Base-by-base conservation (phyloP, 2,888 invertebrate species). In the Tetragnatha montana region DNA sequence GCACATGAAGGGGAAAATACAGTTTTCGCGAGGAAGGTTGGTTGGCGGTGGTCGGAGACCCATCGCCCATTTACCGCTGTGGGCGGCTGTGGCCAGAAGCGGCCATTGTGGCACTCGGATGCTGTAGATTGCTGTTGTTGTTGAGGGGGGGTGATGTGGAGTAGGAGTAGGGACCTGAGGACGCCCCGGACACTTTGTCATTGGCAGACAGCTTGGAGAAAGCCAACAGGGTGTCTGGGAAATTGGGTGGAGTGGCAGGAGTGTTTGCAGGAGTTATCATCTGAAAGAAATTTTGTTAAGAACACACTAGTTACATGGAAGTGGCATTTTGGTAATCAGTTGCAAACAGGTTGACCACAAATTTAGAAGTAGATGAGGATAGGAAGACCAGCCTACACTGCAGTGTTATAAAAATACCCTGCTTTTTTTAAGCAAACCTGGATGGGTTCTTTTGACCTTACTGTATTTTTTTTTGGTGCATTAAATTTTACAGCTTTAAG, bases 241-340 rank as follows among this genome's bases (percentile, higher is more conserved):
- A 98, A 94, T 97, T 98, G 60, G 98, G 98, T 78, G 98, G 98
- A 79, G 98, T 98, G 81, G 98, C 98, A 83, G 98, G 98, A 88
- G 98, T 98, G 94, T 98, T 98, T 93, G 97, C 97, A 22, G 98
- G 98, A 81, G 98, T 97, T 95, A 97, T 97, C 94, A 96, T 94
- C 96, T 97, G 95, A 76, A 76, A 82, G 19, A 79, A 35, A 35
- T 35, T 1, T 35, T 35, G 1, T 35, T 35, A 35, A 35, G 35
- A 35, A 35, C 4, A 35, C 35, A 1, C 35, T 2, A 35, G 35
- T 4, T 35, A 35, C 35, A 35, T 35, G 2, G 4, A 35, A 4
- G 35, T 35, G 35, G 35, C n/a, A 35, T 35, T 1, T 1, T 35
- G 35, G 35, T n/a, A 35, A 35, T 35, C 35, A 35, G 35, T 4